These are phyloP conservation scores for Rutilus rutilus DNA, from an alignment of 2,113 vertebrate genomes.

Conservation along the genomic window DNA sequence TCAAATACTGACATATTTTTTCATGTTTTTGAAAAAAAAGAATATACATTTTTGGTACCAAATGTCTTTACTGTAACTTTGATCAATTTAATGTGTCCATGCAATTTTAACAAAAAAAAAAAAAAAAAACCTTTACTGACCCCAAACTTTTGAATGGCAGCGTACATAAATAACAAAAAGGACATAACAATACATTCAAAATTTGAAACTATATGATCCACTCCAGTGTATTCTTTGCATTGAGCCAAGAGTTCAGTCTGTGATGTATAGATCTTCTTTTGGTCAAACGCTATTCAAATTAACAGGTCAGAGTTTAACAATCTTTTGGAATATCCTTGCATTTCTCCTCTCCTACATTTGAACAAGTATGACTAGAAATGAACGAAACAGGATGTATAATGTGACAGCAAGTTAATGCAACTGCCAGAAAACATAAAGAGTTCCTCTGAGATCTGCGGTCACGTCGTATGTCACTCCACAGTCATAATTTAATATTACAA, in stretches of 20 bases:
- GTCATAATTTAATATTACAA: constrained; percentile 23
- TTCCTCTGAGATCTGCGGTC: background rate
- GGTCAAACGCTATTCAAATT: background rate
- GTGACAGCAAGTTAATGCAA: background rate
- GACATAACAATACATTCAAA: background rate
- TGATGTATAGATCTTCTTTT: background rate
- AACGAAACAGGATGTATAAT: background rate
- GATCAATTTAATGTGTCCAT: too few relatives aligned
- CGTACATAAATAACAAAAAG: too few relatives aligned
- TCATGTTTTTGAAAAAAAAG: background rate
- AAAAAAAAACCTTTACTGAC: too few relatives aligned
- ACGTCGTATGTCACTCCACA: background rate
- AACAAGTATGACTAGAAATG: background rate
- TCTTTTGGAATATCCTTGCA: background rate
- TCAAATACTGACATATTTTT: background rate
- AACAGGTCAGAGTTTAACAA: background rate
- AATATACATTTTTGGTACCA: background rate
- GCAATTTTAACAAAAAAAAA: too few relatives aligned
- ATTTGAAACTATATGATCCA: background rate
- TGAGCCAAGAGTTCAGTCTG: too few relatives aligned
- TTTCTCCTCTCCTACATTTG: background rate
- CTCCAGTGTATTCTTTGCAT: too few relatives aligned
- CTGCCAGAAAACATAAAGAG: background rate
- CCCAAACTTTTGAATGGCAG: too few relatives aligned
- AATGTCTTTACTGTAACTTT: background rate